phyloP scores from a whole-genome alignment of 1,140 invertebrate species.

The Drosophila bipectinata region DNA sequence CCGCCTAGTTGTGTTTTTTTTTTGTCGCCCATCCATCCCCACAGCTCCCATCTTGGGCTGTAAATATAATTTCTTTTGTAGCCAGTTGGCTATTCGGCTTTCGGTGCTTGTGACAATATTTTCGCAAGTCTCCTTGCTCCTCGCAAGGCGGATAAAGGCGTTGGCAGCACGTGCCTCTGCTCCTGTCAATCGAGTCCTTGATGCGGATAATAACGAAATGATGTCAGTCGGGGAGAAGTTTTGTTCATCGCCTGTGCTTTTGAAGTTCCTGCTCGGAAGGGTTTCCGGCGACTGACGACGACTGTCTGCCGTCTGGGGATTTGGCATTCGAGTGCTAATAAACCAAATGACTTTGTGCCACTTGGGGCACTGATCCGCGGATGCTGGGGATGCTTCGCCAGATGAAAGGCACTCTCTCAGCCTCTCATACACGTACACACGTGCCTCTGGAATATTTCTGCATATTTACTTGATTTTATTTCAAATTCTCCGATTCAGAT shows the following conservation, averaged over 20 bases:
- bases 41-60: slow-evolving; percentile 11
- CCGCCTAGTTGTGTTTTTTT: slow-evolving; percentile 61
- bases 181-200: slow-evolving; percentile 80
- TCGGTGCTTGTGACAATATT: slow-evolving; percentile 73
- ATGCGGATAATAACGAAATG: slow-evolving; percentile 82
- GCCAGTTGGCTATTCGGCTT: slow-evolving; percentile 27
- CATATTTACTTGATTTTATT: slow-evolving; percentile 49
- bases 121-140: slow-evolving; percentile 43
- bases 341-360: slow-evolving; percentile 76
- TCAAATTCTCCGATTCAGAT: slow-evolving; percentile 10
- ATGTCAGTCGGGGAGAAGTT: slow-evolving; percentile 65
- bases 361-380: slow-evolving; percentile 54
- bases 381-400: neutral
- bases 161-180: slow-evolving; percentile 68
- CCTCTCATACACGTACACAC: slow-evolving; percentile 39
- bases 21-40: slow-evolving; percentile 26
- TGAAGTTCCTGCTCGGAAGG: slow-evolving; percentile 57
- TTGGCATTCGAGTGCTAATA: slow-evolving; percentile 66
- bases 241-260: slow-evolving; percentile 41
- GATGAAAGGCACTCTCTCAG: slow-evolving; percentile 8
- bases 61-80: slow-evolving; percentile 82
- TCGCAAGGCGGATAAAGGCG: slow-evolving; percentile 60
- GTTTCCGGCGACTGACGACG: slow-evolving; percentile 42
- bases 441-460: slow-evolving; percentile 37
- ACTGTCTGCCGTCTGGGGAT: slow-evolving; percentile 8